These are phyloP conservation scores for Eira barbara DNA, from an alignment of 2,113 vertebrate genomes.

Conservation along the genomic window DNA sequence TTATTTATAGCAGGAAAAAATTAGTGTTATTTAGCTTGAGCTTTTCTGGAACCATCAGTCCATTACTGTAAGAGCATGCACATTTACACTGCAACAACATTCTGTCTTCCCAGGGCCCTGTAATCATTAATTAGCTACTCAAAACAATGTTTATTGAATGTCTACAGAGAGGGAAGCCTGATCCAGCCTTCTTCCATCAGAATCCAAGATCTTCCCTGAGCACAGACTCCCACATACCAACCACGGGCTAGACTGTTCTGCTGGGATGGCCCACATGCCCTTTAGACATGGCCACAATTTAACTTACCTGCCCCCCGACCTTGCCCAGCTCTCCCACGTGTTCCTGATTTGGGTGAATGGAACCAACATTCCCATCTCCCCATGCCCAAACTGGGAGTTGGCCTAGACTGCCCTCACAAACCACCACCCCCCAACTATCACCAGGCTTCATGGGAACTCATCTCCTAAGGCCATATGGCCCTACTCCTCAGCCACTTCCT, in stretches of 20 bases:
- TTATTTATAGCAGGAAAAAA: slow-evolving; percentile 65
- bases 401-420: no score
- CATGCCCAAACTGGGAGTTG: neutral
- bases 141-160: neutral
- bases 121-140: slow-evolving; percentile 45
- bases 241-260: neutral
- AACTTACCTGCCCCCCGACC: neutral
- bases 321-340: neutral
- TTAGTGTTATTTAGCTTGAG: slow-evolving; percentile 24
- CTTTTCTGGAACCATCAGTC: slow-evolving; percentile 23
- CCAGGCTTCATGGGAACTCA: neutral
- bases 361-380: neutral
- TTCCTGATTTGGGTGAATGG: neutral
- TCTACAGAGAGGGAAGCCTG: neutral
- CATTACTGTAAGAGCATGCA: neutral
- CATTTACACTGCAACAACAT: neutral
- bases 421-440: neutral
- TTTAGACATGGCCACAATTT: neutral
- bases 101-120: neutral
- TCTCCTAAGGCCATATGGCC: neutral
- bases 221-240: neutral
- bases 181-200: neutral
- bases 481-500: neutral
- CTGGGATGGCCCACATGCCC: neutral
- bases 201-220: neutral